Percentiles rank a stretch among this genome's conserved stretches.
Conservation (phyloP, 2,113 vertebrate genomes). For the Ciconia maguari region DNA sequence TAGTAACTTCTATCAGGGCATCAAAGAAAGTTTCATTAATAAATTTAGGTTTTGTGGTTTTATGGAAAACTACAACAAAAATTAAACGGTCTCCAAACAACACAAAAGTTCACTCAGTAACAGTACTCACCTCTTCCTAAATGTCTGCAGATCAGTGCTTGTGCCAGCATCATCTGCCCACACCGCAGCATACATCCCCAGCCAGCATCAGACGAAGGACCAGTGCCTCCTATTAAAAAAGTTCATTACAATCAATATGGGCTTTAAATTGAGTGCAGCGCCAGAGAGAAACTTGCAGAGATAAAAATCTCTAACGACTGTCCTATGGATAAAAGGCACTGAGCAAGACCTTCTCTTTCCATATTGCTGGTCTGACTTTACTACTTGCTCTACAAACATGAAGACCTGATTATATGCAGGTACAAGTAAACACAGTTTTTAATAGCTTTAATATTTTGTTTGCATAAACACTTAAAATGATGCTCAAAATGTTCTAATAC, state of each 20-base stretch:
- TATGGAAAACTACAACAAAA: neutral
- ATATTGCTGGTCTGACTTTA: no score
- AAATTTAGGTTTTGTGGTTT: neutral
- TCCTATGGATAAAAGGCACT: neutral
- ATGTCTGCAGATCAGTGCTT: slow-evolving; percentile 91
- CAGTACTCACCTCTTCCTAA: slow-evolving; percentile 87
- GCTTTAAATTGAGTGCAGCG: neutral
- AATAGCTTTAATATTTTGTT: neutral
- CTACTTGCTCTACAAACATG: neutral
- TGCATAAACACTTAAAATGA: neutral
- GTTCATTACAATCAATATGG: neutral
- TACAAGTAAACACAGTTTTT: neutral
- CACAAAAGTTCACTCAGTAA: neutral
- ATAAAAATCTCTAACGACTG: neutral
- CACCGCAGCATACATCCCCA: slow-evolving; percentile 99
- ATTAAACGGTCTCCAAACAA: neutral
- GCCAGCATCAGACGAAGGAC: slow-evolving; percentile 92
- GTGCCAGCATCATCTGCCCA: slow-evolving; percentile 97
- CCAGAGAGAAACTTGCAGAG: neutral
- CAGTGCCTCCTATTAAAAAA: slow-evolving; percentile 85
- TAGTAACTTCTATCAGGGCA: neutral
- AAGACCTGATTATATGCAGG: neutral
- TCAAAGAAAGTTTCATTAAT: neutral
- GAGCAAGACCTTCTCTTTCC: neutral
- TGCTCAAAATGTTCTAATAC: neutral